Percentiles rank a stretch among this genome's conserved stretches.
phyloP scores from a whole-genome alignment of 2,113 vertebrate species.

The human region DNA sequence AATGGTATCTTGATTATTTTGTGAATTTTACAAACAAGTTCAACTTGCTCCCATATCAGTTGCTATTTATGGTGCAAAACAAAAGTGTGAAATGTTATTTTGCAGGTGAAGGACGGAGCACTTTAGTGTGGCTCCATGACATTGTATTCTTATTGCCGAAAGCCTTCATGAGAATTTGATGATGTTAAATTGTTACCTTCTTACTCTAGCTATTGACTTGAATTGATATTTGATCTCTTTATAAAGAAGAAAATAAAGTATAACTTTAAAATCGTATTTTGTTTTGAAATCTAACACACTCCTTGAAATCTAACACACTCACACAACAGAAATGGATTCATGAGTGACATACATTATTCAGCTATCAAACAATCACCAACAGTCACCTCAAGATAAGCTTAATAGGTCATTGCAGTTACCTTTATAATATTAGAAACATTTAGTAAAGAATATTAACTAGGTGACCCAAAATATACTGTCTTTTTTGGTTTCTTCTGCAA shows the following conservation, averaged over 20 bases:
- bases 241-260: neutral
- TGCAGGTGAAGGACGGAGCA: neutral
- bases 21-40: neutral
- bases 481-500: neutral
- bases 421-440: neutral
- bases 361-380: neutral
- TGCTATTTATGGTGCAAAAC: neutral
- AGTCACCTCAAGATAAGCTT: neutral
- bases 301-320: neutral
- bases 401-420: neutral
- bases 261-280: neutral
- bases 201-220: neutral
- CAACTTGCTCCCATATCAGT: neutral
- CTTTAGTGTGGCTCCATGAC: neutral
- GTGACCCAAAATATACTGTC: neutral
- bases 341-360: neutral
- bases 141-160: neutral
- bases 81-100: neutral
- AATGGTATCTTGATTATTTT: neutral
- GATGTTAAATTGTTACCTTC: neutral
- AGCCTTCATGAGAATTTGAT: neutral
- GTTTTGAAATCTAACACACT: neutral
- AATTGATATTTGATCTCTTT: neutral
- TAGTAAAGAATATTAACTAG: neutral
- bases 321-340: neutral